Evolutionary conservation across 2,113 vertebrate species (phyloP).

Genomic region (Gallinago undulata): DNA sequence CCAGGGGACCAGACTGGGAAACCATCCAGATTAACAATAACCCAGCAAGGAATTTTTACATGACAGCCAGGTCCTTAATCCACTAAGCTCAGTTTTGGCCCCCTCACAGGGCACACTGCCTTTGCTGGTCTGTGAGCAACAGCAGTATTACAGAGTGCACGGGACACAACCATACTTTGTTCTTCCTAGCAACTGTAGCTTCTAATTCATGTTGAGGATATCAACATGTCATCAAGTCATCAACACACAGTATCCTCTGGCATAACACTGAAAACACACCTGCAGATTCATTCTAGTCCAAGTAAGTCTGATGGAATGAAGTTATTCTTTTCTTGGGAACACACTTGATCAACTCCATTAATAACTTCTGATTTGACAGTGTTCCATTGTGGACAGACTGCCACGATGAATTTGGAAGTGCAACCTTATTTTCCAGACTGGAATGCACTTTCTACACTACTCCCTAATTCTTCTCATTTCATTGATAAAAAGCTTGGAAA

Average conservation of each 20-base stretch:
- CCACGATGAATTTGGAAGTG: fast-evolving
- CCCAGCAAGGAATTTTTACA: not conserved
- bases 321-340: not conserved
- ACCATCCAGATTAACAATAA: not conserved
- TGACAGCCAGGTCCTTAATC: not conserved
- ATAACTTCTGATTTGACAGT: not conserved
- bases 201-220: not conserved
- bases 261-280: not conserved
- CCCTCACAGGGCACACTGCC: not conserved
- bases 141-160: not conserved
- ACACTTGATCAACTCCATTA: not conserved
- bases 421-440: not conserved
- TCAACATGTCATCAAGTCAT: not conserved
- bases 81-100: not conserved
- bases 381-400: not conserved
- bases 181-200: fast-evolving
- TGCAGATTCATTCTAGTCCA: not conserved
- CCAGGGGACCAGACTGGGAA: not conserved
- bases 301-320: not conserved
- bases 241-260: not conserved
- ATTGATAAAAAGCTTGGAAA: not conserved
- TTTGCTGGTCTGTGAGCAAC: not conserved
- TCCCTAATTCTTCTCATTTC: not conserved
- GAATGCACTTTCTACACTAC: not conserved
- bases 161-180: not conserved